Conservation (phyloP, 2,113 vertebrate genomes). For the Noturus placidus region DNA sequence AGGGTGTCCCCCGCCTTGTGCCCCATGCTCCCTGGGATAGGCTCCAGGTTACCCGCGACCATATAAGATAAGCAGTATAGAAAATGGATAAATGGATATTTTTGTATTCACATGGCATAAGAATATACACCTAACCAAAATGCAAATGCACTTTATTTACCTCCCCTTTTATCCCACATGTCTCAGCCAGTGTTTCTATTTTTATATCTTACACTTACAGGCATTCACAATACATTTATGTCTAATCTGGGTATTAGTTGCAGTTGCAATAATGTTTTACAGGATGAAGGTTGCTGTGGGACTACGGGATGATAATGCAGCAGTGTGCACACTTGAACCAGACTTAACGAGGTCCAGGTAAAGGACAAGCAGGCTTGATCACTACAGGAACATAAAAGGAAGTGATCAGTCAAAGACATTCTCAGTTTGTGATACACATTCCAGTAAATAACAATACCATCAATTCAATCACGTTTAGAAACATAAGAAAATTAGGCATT, state of each 20-base stretch:
- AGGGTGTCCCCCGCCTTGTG: too few relatives aligned
- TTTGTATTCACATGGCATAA: neutral
- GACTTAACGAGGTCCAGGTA: neutral
- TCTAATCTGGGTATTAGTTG: neutral
- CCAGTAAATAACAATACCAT: neutral
- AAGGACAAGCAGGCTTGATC: conserved; percentile 1
- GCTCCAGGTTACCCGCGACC: too few relatives aligned
- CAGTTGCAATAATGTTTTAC: neutral
- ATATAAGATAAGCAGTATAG: too few relatives aligned
- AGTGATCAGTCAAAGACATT: neutral
- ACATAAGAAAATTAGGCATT: neutral
- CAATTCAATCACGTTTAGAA: neutral
- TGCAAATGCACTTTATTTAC: neutral
- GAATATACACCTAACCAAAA: neutral
- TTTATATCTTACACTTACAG: neutral
- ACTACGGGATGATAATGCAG: conserved; percentile 26
- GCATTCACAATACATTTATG: neutral
- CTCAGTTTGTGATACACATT: too few relatives aligned
- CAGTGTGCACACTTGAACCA: conserved; percentile 16
- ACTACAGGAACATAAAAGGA: conserved; percentile 15
- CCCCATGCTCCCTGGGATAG: too few relatives aligned
- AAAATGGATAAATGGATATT: neutral
- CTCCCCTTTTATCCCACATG: neutral
- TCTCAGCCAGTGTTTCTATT: neutral
- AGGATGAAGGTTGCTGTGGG: neutral